These are phyloP conservation scores for Hydrolagus affinis DNA, from an alignment of 2,113 vertebrate genomes.

Conservation along the genomic window DNA sequence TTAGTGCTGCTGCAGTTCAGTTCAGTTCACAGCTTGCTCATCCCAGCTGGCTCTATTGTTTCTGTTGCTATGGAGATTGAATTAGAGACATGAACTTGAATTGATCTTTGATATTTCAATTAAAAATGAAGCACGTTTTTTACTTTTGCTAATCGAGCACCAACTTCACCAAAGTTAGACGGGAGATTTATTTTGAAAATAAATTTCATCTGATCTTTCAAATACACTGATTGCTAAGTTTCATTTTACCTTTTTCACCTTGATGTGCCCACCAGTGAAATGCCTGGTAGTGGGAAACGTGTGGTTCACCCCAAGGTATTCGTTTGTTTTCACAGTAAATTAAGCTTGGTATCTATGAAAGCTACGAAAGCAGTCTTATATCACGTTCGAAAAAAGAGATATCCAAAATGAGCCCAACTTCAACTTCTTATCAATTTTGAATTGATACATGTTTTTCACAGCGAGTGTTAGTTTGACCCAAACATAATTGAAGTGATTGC, in stretches of 20 bases:
- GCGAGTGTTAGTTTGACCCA: too few species aligned
- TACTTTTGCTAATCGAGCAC: neutral
- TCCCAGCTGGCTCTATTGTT: neutral
- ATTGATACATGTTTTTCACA: neutral
- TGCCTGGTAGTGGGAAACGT: neutral
- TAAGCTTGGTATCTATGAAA: neutral
- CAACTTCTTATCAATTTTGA: neutral
- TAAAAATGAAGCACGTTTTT: neutral
- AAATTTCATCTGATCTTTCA: neutral
- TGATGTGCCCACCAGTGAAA: neutral
- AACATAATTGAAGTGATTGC: too few species aligned
- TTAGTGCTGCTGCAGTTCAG: neutral
- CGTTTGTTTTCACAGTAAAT: neutral
- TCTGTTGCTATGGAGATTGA: neutral
- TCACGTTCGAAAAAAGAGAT: neutral
- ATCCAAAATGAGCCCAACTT: neutral
- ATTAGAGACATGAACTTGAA: neutral
- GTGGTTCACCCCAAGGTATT: neutral
- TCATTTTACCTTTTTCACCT: neutral
- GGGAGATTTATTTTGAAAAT: neutral
- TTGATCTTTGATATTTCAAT: neutral
- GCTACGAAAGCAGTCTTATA: neutral
- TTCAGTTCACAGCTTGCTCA: conserved; percentile 1
- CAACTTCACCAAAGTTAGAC: neutral
- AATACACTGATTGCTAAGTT: neutral